Percentiles rank a stretch among this genome's conserved stretches.
Evolutionary conservation across 2,113 vertebrate genomes (phyloP).

Genomic region (Ciconia stormi): DNA sequence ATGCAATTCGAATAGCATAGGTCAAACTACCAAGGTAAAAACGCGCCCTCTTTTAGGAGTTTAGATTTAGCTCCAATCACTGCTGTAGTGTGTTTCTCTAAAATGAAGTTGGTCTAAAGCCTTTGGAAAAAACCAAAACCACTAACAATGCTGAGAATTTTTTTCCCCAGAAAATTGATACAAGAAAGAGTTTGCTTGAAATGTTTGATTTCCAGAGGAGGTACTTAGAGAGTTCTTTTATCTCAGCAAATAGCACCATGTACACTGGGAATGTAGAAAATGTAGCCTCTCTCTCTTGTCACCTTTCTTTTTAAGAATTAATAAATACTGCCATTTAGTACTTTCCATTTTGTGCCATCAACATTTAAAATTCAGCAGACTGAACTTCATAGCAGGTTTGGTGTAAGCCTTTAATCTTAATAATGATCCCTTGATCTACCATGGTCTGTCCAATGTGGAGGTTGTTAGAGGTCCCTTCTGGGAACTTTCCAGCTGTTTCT

Average conservation of each 20-base stretch:
- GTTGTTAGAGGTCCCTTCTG: slow-evolving; percentile 70
- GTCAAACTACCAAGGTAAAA: background rate
- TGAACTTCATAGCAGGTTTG: slow-evolving; percentile 70
- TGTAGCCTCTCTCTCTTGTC: background rate
- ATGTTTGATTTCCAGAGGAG: background rate
- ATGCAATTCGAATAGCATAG: background rate
- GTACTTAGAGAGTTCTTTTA: background rate
- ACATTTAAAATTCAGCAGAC: slow-evolving; percentile 65
- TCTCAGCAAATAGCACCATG: background rate
- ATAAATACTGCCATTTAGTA: slow-evolving; percentile 26
- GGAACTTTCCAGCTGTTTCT: slow-evolving; percentile 75
- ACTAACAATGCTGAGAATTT: background rate
- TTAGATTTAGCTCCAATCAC: background rate
- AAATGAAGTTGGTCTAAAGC: background rate
- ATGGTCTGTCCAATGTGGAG: slow-evolving; percentile 61
- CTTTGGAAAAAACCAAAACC: background rate
- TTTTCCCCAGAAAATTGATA: background rate
- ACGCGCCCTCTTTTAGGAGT: background rate
- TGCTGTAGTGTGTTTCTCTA: background rate
- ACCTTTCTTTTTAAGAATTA: slow-evolving; percentile 43
- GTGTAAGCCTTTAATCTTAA: slow-evolving; percentile 77
- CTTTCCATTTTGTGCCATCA: slow-evolving; percentile 38
- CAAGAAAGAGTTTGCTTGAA: background rate
- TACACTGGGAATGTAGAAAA: background rate
- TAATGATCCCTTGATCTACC: slow-evolving; percentile 78